These are phyloP conservation scores for Lacerta agilis DNA, from an alignment of 2,797 vertebrate genomes.

Conservation along the genomic window DNA sequence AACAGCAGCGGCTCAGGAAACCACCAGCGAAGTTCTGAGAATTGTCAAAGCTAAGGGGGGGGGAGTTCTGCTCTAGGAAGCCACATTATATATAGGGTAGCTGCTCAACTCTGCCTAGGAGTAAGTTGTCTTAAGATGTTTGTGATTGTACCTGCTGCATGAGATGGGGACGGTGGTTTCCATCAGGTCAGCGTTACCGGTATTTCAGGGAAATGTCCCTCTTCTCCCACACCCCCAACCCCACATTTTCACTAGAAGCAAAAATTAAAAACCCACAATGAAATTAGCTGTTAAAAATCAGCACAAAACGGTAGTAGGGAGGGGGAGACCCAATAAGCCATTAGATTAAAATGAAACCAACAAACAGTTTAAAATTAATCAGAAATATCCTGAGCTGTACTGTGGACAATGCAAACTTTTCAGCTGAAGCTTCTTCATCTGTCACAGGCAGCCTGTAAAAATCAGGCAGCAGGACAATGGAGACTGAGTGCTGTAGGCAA, in stretches of 20 bases:
- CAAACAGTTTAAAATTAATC: slow-evolving; percentile 33
- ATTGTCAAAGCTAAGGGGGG: background rate
- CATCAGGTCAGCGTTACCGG: background rate
- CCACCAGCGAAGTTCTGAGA: background rate
- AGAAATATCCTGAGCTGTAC: slow-evolving; percentile 55
- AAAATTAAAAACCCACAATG: background rate
- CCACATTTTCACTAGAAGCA: background rate
- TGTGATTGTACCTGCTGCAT: background rate
- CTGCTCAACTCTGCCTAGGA: background rate
- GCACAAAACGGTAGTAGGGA: slow-evolving; percentile 19
- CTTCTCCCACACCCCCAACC: background rate
- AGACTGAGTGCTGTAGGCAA: slow-evolving; percentile 33
- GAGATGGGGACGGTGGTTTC: slow-evolving; percentile 15
- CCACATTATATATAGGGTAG: background rate
- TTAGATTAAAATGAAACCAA: slow-evolving; percentile 66
- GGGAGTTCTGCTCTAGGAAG: background rate
- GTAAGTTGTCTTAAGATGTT: background rate
- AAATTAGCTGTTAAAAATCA: slow-evolving; percentile 57
- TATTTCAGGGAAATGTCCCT: background rate
- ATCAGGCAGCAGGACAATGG: background rate
- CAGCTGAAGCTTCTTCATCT: slow-evolving; percentile 26
- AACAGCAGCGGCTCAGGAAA: background rate
- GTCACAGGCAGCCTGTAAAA: slow-evolving; percentile 32
- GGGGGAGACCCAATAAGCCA: slow-evolving; percentile 17
- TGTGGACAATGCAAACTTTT: slow-evolving; percentile 20